Conservation (phyloP, 2,113 vertebrate species). For the Miniopterus natalensis region DNA sequence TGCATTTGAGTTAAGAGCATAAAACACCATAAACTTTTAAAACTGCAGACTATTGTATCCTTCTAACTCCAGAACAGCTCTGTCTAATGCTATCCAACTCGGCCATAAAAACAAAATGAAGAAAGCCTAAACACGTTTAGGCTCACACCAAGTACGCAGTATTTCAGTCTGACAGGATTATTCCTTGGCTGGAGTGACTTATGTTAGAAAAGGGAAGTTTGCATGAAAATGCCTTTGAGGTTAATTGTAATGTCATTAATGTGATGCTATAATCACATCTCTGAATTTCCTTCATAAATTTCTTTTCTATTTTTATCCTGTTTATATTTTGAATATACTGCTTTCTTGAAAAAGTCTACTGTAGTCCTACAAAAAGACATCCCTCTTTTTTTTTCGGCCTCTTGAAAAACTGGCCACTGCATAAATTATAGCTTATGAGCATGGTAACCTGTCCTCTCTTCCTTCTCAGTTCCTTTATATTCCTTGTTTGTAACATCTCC, state of each 20-base stretch:
- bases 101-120: conserved; percentile 83
- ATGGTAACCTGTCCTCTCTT: neutral
- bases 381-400: neutral
- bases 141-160: conserved; percentile 77
- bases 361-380: conserved; percentile 49
- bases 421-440: conserved; percentile 57
- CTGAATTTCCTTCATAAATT: conserved; percentile 82
- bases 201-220: conserved; percentile 80
- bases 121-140: conserved; percentile 77
- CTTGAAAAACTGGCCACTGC: conserved; percentile 47
- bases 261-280: conserved; percentile 82
- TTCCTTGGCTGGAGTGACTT: conserved; percentile 79
- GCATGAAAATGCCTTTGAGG: conserved; percentile 83
- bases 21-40: conserved; percentile 69
- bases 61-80: conserved; percentile 74
- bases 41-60: conserved; percentile 73
- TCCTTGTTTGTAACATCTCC: neutral
- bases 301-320: conserved; percentile 82
- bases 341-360: conserved; percentile 71
- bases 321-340: conserved; percentile 79
- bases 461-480: conserved; percentile 24
- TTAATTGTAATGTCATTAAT: conserved; percentile 85
- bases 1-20: conserved; percentile 59
- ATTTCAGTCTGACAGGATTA: conserved; percentile 85
- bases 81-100: conserved; percentile 79